Evolutionary conservation across 2,113 vertebrate genomes (phyloP), one percentile per base, ranked within the genome.

Genomic region (Leptodactylus fuscus): DNA sequence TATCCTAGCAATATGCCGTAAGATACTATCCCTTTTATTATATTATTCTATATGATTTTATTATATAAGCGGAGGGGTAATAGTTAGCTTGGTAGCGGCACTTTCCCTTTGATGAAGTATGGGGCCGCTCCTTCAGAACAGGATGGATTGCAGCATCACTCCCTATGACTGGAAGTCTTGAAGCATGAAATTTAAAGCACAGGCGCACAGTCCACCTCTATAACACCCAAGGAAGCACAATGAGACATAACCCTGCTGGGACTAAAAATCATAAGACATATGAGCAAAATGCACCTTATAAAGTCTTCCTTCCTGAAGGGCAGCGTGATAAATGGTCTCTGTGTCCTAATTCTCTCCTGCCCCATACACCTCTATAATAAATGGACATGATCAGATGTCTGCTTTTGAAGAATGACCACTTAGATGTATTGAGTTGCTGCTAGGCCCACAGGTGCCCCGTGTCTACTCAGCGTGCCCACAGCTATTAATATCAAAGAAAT

Each of bases 141-240:
- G 76, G 76, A 79, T 79, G 51, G 51, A 79, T 79, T 22, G 53
- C 76, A 60, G 51, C 76, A 24, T 60, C 76, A 13, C 5, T 60
- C 53, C 36, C 29, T 41, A 60, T 38, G 27, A 38, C 51, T 79
- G 53, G 76, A 38, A 41, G 29, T 34, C 51, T 53, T 58, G 18
- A 60, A 79, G 76, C 51, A 36, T 79, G 76, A 79, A 58, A 79
- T 79, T 58, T 79, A 60, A 74, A 75, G 16, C 38, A 48, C 22
- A 60, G 49, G 51, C 51, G 22, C 32, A 38, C 16, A 41, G 34
- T 58, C 29, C 51, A 60, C 76, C 51, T 79, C 51, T 58, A 58
- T 60, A 36, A 24, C 51, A 38, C 32, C 32, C 51, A 41, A 13
- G 22, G 22, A 58, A 24, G 34, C 51, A 13, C 20, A 24, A 22